Base-by-base conservation (phyloP, 2,888 invertebrate species). In the Napeogenes sylphis region DNA sequence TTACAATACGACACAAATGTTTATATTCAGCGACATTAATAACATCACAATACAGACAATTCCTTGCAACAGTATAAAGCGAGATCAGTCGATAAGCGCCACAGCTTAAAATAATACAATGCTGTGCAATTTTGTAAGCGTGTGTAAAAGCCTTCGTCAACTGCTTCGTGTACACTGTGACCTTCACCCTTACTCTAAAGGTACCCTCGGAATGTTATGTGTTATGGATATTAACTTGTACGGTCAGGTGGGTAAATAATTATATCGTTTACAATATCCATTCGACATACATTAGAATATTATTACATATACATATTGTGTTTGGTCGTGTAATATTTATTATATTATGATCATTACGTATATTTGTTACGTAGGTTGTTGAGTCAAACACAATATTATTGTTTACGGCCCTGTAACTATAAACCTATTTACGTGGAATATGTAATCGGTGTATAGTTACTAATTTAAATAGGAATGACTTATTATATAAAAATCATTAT, bases 31-130 rank as follows among this genome's bases (percentile, higher is more conserved):
- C 35, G 35, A 35, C 35, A 35, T 35, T 4, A 35, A 5, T 35
- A 66, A 75, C 73, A 72, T 70, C 73, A 76, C 76, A 73, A 71
- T 55, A 67, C 70, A 64, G 61, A 71, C 68, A 68, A 67, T 62
- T 71, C 72, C 69, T 58, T 69, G 65, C 65, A 57, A 63, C 71
- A 72, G 71, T 69, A 68, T 67, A 69, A 61, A 70, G 55, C 62
- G 60, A 61, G 59, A 64, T 56, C 63, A 63, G 60, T 61, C 62
- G 65, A 65, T 60, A 66, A 54, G 60, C 35, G 35, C 64, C 63
- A 66, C 61, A 64, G 55, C 53, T 53, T 56, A 62, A 45, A 63
- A 58, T 56, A 32, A 46, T 63, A 59, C 59, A 57, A 55, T 55
- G 60, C 45, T 58, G 64, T 65, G 64, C 61, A 61, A 51, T 58